These are phyloP conservation scores for Misgurnus mizolepis DNA, from an alignment of 2,113 vertebrate species.

Conservation along the genomic window DNA sequence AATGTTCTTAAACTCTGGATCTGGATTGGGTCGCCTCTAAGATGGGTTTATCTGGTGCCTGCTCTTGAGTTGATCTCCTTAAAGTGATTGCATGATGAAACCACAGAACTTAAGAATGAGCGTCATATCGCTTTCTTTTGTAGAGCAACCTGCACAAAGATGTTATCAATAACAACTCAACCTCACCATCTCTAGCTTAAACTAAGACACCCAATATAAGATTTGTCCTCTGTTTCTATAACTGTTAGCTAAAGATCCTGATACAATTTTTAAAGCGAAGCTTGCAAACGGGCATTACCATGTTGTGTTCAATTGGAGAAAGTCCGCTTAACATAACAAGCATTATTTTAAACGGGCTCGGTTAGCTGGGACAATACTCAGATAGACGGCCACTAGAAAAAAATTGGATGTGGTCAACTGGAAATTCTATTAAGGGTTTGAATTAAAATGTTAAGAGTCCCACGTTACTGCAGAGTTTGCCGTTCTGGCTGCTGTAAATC, in stretches of 20 bases:
- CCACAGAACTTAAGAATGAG: slow-evolving; percentile 40
- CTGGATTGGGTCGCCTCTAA: slow-evolving; percentile 33
- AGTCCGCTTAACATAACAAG: slow-evolving; percentile 32
- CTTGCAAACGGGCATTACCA: neutral
- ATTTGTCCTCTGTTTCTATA: slow-evolving; percentile 27
- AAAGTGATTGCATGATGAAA: slow-evolving; percentile 48
- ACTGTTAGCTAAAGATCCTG: neutral
- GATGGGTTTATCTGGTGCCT: slow-evolving; percentile 46
- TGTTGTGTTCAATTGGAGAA: neutral
- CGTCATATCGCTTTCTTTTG: slow-evolving; percentile 51
- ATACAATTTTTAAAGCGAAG: neutral
- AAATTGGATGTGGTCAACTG: slow-evolving; percentile 60
- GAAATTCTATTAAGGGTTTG: slow-evolving; percentile 60
- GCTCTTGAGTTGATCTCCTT: slow-evolving; percentile 50
- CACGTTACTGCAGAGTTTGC: slow-evolving; percentile 55
- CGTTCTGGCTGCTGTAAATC: slow-evolving; percentile 55
- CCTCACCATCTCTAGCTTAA: slow-evolving; percentile 28
- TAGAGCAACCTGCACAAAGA: slow-evolving; percentile 28
- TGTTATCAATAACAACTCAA: slow-evolving; percentile 51
- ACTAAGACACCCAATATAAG: slow-evolving; percentile 44
- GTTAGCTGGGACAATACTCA: slow-evolving; percentile 46
- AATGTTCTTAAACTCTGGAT: slow-evolving; percentile 31
- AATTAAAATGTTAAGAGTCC: slow-evolving; percentile 58
- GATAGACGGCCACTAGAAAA: slow-evolving; percentile 40
- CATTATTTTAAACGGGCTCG: slow-evolving; percentile 35